Evolutionary conservation across 2,797 vertebrate genomes (phyloP), one percentile per base, ranked within the genome.

Genomic region (Paguma larvata): DNA sequence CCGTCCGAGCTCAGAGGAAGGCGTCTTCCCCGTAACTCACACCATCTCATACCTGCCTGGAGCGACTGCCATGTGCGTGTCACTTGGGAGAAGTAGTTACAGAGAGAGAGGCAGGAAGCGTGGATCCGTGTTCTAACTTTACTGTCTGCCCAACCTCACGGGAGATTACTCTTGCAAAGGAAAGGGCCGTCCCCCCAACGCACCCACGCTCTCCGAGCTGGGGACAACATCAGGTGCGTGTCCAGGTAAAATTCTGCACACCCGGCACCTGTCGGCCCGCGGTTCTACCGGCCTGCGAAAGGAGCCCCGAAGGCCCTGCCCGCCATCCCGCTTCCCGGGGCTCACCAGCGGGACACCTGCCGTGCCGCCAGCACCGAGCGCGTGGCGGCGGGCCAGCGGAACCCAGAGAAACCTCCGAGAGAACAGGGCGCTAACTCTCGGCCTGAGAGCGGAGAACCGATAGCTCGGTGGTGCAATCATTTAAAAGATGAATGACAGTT

Each of bases 401-500:
- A 98, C 97, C 91, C 94, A 98, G 97, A 97, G 97, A 98, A 98
- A 98, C 94, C 97, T 94, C 97, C 97, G 98, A 63, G 25, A 98
- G 98, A 98, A 98, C 98, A 98, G 98, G 97, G 98, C 98, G 98
- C 97, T 98, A 98, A 98, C 94, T 98, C 98, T 98, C 34, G 83
- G 97, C 97, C 96, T 98, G 98, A 98, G 98, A 98, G 98, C 98
- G 93, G 97, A 98, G 98, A 97, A 97, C 97, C 1, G 95, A 98
- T 95, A 98, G 98, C 97, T 97, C 97, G 94, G 98, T 98, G 98
- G 98, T 98, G 98, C 98, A 97, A 98, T 98, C 98, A 98, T 98
- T 98, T 98, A 98, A 98, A 98, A 98, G 98, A 99, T 98, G 98
- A 98, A 98, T 98, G 98, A 98, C 98, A 98, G 98, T 98, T 98